A percentile compares a stretch with the other conserved stretches of the same genome.
Evolutionary conservation across 2,113 vertebrate species (phyloP).

Genomic region (Platysteira castanea): DNA sequence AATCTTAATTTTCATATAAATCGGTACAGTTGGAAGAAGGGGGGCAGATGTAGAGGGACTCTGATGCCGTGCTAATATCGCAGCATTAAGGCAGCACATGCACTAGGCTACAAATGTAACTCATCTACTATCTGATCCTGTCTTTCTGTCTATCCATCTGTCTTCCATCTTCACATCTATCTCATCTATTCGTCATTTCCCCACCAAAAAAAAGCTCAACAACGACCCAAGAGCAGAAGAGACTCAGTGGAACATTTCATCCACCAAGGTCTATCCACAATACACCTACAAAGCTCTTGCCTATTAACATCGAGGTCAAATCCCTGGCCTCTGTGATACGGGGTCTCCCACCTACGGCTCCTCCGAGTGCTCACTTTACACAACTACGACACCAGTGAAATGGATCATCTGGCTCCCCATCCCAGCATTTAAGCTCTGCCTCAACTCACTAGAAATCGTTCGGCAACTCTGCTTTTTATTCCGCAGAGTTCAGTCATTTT

Average conservation of each 20-base stretch:
- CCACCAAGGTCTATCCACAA: background rate
- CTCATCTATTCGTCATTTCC: background rate
- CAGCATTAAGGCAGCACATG: constrained; percentile 60
- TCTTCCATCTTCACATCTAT: constrained; percentile 52
- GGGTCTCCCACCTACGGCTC: accelerated
- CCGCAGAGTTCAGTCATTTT: background rate
- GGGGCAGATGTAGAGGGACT: constrained; percentile 13
- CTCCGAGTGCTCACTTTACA: background rate
- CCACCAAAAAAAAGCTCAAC: background rate
- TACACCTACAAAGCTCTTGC: background rate
- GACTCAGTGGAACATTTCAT: background rate
- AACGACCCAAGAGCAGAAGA: background rate
- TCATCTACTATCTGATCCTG: constrained; percentile 55
- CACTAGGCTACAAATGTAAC: constrained; percentile 48
- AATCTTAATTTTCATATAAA: constrained; percentile 87
- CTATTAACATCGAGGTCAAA: background rate
- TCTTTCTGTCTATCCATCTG: constrained; percentile 71
- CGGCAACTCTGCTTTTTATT: background rate
- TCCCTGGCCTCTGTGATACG: accelerated
- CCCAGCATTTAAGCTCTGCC: background rate
- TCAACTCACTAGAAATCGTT: background rate
- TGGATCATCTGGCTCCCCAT: too few relatives aligned
- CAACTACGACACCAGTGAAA: background rate
- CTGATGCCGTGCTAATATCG: constrained; percentile 55
- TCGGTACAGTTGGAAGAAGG: constrained; percentile 71